A percentile compares a stretch with the other conserved stretches of the same genome.
These are phyloP conservation scores for Synaphobranchus kaupii DNA, from an alignment of 2,797 vertebrate genomes.

Conservation along the genomic window DNA sequence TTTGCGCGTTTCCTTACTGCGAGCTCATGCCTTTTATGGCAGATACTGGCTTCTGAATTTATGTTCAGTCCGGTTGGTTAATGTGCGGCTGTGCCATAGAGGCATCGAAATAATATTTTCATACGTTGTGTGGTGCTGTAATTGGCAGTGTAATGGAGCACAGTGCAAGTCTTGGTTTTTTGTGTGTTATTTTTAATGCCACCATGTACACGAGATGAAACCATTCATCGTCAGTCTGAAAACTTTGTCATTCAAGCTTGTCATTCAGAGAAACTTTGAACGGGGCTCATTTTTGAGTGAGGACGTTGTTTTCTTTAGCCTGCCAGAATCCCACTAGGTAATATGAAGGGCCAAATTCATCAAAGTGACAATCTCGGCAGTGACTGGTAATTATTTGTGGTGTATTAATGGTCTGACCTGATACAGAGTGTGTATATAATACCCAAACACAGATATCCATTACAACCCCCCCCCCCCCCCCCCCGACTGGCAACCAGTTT, in stretches of 20 bases:
- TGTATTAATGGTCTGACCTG: conserved; percentile 8
- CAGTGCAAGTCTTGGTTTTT: not conserved
- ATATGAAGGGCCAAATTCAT: conserved; percentile 29
- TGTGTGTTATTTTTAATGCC: not conserved
- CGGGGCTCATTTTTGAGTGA: conserved; percentile 56
- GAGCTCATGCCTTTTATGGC: not conserved
- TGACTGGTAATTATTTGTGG: conserved; percentile 29
- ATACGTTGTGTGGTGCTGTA: not conserved
- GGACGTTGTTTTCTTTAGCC: not conserved
- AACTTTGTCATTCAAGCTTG: conserved; percentile 62
- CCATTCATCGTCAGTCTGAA: no score
- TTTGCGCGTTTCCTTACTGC: not conserved
- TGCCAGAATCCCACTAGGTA: not conserved
- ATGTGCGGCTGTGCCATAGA: not conserved
- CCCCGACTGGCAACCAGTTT: not conserved
- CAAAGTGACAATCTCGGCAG: conserved; percentile 26
- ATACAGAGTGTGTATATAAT: not conserved
- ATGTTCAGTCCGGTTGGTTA: no score
- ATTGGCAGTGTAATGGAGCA: not conserved
- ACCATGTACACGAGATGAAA: conserved; percentile 61
- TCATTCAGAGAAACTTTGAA: conserved; percentile 62
- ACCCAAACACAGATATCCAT: not conserved
- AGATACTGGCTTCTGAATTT: not conserved
- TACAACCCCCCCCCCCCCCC: not conserved
- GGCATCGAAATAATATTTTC: not conserved